These are phyloP conservation scores for Drosophila erecta DNA, from an alignment of 1,140 invertebrate genomes.

Conservation along the genomic window DNA sequence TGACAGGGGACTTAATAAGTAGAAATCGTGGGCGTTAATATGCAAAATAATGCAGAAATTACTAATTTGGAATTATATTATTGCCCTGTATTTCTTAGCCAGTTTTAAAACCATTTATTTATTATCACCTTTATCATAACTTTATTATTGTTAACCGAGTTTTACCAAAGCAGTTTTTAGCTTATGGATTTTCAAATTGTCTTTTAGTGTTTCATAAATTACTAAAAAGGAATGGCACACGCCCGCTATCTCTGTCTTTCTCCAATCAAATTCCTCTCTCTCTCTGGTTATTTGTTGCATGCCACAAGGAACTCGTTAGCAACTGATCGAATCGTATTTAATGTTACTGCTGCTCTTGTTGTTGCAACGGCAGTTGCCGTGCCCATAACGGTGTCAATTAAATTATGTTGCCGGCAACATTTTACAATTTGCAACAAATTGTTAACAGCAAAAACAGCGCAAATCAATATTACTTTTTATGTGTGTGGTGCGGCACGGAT, in stretches of 20 bases:
- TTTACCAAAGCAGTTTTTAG: too few species aligned
- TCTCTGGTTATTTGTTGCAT: constrained; percentile 8
- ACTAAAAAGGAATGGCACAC: too few species aligned
- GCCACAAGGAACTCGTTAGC: constrained; percentile 27
- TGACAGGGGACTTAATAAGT: neutral
- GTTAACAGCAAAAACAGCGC: constrained; percentile 67
- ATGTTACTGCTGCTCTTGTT: constrained; percentile 26
- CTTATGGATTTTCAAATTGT: too few species aligned
- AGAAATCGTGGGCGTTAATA: too few species aligned
- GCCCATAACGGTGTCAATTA: constrained; percentile 81
- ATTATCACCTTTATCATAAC: too few species aligned
- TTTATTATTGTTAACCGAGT: too few species aligned
- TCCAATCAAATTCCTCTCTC: constrained; percentile 15
- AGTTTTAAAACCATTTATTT: too few species aligned
- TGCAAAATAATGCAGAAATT: too few species aligned
- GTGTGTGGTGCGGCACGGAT: neutral
- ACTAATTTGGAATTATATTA: too few species aligned
- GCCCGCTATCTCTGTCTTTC: neutral
- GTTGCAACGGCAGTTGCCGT: constrained; percentile 41
- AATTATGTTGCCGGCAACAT: constrained; percentile 80
- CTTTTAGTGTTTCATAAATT: too few species aligned
- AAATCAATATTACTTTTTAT: constrained; percentile 56
- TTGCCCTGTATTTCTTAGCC: too few species aligned
- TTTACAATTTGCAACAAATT: constrained; percentile 82
- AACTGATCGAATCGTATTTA: constrained; percentile 44